These are phyloP conservation scores for Salvelinus namaycush DNA, from an alignment of 2,113 vertebrate species.

Conservation along the genomic window DNA sequence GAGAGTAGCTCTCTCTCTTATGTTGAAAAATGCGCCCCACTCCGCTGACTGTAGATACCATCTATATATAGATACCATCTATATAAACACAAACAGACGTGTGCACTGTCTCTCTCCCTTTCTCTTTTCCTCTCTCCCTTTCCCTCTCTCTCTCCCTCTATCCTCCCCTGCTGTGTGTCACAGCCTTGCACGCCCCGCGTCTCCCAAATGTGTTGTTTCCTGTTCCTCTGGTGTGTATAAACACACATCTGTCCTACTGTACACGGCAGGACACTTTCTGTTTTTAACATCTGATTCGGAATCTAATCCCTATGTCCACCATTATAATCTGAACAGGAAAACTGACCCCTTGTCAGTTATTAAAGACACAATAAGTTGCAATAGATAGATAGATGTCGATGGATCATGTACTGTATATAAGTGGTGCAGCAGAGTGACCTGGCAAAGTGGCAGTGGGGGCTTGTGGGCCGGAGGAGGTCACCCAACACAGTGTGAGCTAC, in stretches of 20 bases:
- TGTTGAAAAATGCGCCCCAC: constrained; percentile 39
- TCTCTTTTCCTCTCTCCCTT: not conserved
- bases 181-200: constrained; percentile 4
- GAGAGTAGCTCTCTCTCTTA: constrained; percentile 16
- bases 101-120: not conserved
- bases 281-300: too few species aligned
- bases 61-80: constrained; percentile 32
- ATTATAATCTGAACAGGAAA: too few species aligned
- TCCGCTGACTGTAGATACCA: constrained; percentile 20
- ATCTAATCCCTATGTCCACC: too few species aligned
- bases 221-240: not conserved
- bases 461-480: not conserved
- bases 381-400: too few species aligned
- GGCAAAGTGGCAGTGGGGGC: too few species aligned
- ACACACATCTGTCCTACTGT: not conserved
- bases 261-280: not conserved
- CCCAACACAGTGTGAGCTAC: not conserved
- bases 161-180: not conserved
- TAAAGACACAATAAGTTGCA: too few species aligned
- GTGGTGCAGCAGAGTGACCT: too few species aligned
- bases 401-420: too few species aligned
- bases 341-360: too few species aligned
- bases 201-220: constrained; percentile 7
- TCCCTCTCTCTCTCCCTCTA: not conserved
- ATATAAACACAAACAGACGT: constrained; percentile 26